These are phyloP conservation scores for Nasonia giraulti DNA, from an alignment of 1,140 invertebrate genomes.

Conservation along the genomic window DNA sequence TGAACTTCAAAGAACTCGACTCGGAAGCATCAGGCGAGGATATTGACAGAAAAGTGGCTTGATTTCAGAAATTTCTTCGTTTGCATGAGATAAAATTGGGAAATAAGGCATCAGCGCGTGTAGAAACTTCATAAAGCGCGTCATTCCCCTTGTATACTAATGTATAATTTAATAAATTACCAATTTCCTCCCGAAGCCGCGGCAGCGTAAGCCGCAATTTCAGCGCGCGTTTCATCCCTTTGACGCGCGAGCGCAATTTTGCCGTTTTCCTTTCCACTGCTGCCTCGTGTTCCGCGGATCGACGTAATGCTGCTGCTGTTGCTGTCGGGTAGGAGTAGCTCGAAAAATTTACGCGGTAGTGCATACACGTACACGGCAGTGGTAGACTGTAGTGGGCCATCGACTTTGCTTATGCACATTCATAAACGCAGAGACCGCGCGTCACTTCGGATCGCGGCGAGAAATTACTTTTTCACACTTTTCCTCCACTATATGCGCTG, in stretches of 20 bases:
- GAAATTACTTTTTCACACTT: conserved; percentile 1
- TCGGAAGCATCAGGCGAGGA: neutral
- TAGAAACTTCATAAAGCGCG: neutral
- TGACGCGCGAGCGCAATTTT: neutral
- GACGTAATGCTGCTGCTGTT: neutral
- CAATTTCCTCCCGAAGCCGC: neutral
- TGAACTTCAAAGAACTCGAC: conserved; percentile 6
- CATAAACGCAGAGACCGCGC: neutral
- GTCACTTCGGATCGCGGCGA: neutral
- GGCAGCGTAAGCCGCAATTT: neutral
- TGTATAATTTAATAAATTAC: neutral
- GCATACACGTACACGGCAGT: neutral
- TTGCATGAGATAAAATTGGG: neutral
- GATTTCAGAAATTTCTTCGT: neutral
- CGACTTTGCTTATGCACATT: neutral
- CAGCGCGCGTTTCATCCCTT: too few species aligned
- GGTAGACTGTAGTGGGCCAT: neutral
- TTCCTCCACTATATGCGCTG: neutral
- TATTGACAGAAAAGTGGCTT: neutral
- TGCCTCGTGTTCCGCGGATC: neutral
- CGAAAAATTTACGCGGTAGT: neutral
- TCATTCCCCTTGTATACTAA: neutral
- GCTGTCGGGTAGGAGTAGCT: neutral
- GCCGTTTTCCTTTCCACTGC: neutral
- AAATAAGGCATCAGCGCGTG: neutral